phyloP scores from a whole-genome alignment of 2,797 vertebrate genomes.

The Pantherophis alleghaniensis region DNA sequence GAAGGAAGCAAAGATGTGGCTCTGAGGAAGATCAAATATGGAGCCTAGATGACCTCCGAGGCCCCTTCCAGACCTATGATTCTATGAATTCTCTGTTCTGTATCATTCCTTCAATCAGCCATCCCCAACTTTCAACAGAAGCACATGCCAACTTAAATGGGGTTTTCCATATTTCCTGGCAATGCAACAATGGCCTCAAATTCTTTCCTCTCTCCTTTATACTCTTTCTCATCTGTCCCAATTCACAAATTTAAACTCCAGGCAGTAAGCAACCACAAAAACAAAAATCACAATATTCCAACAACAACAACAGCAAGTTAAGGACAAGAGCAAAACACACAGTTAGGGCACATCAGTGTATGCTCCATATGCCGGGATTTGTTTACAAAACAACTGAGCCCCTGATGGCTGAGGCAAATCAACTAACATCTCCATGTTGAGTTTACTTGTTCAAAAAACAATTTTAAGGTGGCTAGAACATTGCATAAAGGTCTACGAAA shows the following conservation, averaged over 20 bases:
- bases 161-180: constrained; percentile 59
- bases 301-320: neutral
- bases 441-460: constrained; percentile 57
- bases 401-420: neutral
- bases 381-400: neutral
- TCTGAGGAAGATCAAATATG: neutral
- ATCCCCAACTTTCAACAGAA: neutral
- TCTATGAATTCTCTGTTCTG: neutral
- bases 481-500: constrained; percentile 46
- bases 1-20: neutral
- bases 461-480: constrained; percentile 47
- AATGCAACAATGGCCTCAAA: constrained; percentile 62
- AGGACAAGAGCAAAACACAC: neutral
- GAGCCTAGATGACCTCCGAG: neutral
- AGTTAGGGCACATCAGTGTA: neutral
- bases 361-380: neutral
- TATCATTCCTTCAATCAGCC: neutral
- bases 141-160: constrained; percentile 56
- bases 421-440: constrained; percentile 54
- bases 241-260: neutral
- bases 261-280: neutral
- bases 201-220: constrained; percentile 60
- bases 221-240: neutral
- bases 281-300: neutral
- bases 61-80: neutral